A percentile compares a stretch with the other conserved stretches of the same genome.
Conservation (phyloP, 2,113 vertebrate genomes). For the Misgurnus anguillicaudatus region DNA sequence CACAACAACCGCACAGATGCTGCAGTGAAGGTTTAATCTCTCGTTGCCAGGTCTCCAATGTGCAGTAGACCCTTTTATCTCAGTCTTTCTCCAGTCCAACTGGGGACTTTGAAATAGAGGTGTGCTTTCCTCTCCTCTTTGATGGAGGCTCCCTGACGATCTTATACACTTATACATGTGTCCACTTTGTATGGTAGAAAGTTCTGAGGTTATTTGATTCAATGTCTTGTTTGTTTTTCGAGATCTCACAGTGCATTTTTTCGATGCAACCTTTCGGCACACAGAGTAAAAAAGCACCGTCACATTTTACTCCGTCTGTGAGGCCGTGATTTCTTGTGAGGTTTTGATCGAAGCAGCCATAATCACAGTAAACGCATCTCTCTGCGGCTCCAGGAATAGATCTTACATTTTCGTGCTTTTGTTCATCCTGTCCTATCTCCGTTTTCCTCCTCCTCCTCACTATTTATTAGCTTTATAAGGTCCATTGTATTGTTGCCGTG, state of each 20-base stretch:
- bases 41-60: slow-evolving; percentile 4
- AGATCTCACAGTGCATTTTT: not conserved
- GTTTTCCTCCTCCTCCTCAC: slow-evolving; percentile 54
- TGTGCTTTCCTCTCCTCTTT: slow-evolving; percentile 21
- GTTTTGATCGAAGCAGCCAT: not conserved
- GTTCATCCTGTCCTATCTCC: slow-evolving; percentile 42
- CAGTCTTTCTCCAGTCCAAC: slow-evolving; percentile 15
- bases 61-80: slow-evolving; percentile 37
- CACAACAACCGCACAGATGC: not conserved
- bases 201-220: not conserved
- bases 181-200: not conserved
- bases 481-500: slow-evolving; percentile 75
- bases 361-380: slow-evolving; percentile 28
- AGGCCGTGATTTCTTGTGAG: not conserved
- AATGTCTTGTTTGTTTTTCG: not conserved
- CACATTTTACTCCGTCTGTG: slow-evolving; percentile 13
- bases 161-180: not conserved
- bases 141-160: slow-evolving; percentile 2
- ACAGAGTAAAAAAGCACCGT: not conserved
- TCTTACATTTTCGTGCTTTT: slow-evolving; percentile 57
- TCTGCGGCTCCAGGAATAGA: slow-evolving; percentile 60
- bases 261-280: slow-evolving; percentile 2
- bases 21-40: not conserved
- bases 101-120: slow-evolving; percentile 39
- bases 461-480: slow-evolving; percentile 72